Evolutionary conservation across 2,888 invertebrate genomes (phyloP).

Genomic region (Seira musarum): DNA sequence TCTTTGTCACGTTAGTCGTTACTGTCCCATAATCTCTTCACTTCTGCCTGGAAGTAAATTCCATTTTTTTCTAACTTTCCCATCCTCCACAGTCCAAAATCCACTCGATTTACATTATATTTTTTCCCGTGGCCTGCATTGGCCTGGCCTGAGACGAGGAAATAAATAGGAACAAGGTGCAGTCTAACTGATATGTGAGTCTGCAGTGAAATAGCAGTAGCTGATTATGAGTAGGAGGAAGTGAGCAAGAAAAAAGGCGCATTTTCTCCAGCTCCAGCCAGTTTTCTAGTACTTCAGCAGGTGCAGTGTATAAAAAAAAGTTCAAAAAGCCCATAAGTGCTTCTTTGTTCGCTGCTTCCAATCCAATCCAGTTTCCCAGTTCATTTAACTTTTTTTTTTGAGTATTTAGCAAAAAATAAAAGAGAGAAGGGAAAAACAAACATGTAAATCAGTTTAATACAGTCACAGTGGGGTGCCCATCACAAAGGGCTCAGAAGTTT

Average conservation of each 20-base stretch:
- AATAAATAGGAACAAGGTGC: background rate
- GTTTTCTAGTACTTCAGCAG: background rate
- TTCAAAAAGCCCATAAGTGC: background rate
- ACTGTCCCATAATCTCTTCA: conserved; percentile 50
- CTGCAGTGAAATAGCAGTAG: no score
- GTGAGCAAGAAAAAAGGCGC: background rate
- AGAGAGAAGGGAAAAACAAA: background rate
- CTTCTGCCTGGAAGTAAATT: conserved; percentile 25
- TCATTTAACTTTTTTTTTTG: background rate
- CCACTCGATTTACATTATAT: conserved; percentile 46
- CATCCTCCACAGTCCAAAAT: no score
- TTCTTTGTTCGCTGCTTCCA: no score
- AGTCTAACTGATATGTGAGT: background rate
- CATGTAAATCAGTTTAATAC: no score
- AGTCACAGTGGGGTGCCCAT: background rate
- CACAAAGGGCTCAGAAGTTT: no score
- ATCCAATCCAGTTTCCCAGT: no score
- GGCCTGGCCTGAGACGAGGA: no score
- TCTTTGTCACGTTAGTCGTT: conserved; percentile 48
- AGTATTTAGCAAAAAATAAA: background rate
- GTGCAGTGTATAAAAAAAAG: background rate
- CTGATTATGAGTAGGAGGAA: background rate
- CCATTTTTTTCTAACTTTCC: no score
- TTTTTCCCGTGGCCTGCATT: no score
- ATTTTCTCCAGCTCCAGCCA: no score